phyloP scores from a whole-genome alignment of 2,113 vertebrate species.

The Cebus imitator region DNA sequence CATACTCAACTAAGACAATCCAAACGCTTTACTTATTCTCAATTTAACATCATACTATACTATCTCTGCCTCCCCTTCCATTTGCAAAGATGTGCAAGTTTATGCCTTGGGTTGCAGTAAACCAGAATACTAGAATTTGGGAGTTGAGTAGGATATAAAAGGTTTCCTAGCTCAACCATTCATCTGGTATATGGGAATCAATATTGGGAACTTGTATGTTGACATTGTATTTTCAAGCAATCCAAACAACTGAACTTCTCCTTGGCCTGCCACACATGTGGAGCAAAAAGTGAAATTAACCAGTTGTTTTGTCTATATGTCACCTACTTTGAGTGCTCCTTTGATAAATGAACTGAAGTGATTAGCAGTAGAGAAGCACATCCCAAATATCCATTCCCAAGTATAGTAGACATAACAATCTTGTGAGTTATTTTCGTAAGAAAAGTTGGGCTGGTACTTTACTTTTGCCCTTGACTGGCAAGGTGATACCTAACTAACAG shows the following conservation, averaged over 20 bases:
- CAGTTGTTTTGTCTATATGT: constrained; percentile 43
- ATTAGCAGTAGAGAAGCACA: not conserved
- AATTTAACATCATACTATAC: not conserved
- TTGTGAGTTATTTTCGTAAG: not conserved
- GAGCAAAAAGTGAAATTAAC: not conserved
- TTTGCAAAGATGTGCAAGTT: not conserved
- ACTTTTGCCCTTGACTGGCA: not conserved
- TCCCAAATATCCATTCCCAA: not conserved
- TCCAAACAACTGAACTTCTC: not conserved
- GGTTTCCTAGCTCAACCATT: not conserved
- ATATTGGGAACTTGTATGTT: not conserved
- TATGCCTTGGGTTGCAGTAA: not conserved
- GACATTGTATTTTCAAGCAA: not conserved
- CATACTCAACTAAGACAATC: not conserved
- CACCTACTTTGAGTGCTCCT: not conserved
- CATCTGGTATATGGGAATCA: not conserved
- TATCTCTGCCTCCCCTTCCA: not conserved
- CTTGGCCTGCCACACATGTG: not conserved
- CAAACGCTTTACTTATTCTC: not conserved
- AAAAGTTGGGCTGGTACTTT: not conserved
- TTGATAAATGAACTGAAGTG: constrained; percentile 31
- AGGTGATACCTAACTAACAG: not conserved
- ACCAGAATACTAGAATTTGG: not conserved
- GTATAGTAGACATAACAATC: constrained; percentile 23
- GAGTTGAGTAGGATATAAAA: not conserved